Percentiles rank a stretch among this genome's conserved stretches.
These are phyloP conservation scores for Leptogaster cylindrica DNA, from an alignment of 2,888 invertebrate genomes.

Conservation along the genomic window DNA sequence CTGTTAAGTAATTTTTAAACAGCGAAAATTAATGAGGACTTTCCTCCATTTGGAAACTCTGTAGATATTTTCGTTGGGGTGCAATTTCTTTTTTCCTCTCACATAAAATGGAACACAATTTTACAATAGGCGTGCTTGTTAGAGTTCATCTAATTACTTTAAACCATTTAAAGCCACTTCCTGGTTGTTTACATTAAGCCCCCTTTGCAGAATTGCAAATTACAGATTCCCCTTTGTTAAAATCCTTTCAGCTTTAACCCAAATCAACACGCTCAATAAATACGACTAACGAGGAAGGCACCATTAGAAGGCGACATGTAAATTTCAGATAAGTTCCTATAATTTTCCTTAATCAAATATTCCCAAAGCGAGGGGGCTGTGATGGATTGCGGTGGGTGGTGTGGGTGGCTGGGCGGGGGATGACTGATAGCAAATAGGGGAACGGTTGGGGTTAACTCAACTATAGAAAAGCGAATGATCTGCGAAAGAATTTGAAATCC, in stretches of 20 bases:
- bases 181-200: neutral
- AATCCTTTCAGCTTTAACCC: neutral
- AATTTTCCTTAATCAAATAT: constrained; percentile 36
- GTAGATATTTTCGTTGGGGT: no score
- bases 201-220: constrained; percentile 15
- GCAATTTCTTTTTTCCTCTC: no score
- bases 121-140: no score
- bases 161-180: neutral
- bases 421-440: no score
- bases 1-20: no score
- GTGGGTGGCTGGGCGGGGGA: no score
- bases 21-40: no score
- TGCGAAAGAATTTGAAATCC: neutral
- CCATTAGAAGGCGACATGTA: constrained; percentile 19
- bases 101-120: no score
- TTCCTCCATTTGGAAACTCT: no score
- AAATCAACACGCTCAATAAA: constrained; percentile 26
- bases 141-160: neutral
- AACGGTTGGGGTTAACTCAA: no score
- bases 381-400: neutral
- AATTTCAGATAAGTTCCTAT: constrained; percentile 30
- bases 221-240: neutral
- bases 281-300: constrained; percentile 15
- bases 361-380: neutral
- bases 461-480: neutral